Percentiles rank a stretch among this genome's conserved stretches.
Evolutionary conservation across 2,797 vertebrate genomes (phyloP).

Genomic region (Xiphorhynchus erythropygius): DNA sequence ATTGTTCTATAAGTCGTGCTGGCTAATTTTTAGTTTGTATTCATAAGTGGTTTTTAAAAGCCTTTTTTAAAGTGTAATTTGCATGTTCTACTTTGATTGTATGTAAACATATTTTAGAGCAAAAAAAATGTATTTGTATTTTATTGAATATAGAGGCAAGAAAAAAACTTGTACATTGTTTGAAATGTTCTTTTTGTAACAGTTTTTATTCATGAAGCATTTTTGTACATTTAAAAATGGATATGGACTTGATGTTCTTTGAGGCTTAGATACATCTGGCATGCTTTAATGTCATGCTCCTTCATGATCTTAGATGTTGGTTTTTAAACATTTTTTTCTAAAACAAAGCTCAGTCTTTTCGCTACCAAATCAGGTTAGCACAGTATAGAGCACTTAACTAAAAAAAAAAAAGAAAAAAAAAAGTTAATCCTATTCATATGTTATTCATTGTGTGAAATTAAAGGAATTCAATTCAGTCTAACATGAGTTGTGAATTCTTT

Average conservation of each 20-base stretch:
- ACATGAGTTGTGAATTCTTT: slow-evolving; percentile 82
- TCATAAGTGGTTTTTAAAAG: slow-evolving; percentile 96
- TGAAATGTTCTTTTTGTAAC: slow-evolving; percentile 99
- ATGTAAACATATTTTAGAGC: slow-evolving; percentile 99
- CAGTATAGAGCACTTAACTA: slow-evolving; percentile 95
- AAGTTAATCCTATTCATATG: slow-evolving; percentile 93
- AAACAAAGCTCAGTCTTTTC: slow-evolving; percentile 95
- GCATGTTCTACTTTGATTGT: slow-evolving; percentile 99
- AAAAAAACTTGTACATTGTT: slow-evolving; percentile 99
- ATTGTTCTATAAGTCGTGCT: slow-evolving; percentile 88
- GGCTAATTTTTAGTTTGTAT: slow-evolving; percentile 98
- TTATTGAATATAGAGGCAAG: slow-evolving; percentile 96
- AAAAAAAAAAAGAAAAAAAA: slow-evolving; percentile 86
- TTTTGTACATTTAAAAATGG: slow-evolving; percentile 98
- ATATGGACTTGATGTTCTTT: slow-evolving; percentile 85
- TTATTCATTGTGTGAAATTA: slow-evolving; percentile 99
- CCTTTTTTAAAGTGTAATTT: slow-evolving; percentile 97
- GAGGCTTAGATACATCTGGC: slow-evolving; percentile 89
- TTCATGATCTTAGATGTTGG: slow-evolving; percentile 98
- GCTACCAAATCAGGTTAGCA: slow-evolving; percentile 96
- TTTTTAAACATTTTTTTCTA: slow-evolving; percentile 88
- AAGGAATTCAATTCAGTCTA: slow-evolving; percentile 86
- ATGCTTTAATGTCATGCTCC: slow-evolving; percentile 98
- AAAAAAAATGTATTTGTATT: slow-evolving; percentile 96
- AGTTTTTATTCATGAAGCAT: slow-evolving; percentile 99